A percentile compares a stretch with the other conserved stretches of the same genome.
Conservation (phyloP, 23 tunicate species). For the Oikopleura albicans region DNA sequence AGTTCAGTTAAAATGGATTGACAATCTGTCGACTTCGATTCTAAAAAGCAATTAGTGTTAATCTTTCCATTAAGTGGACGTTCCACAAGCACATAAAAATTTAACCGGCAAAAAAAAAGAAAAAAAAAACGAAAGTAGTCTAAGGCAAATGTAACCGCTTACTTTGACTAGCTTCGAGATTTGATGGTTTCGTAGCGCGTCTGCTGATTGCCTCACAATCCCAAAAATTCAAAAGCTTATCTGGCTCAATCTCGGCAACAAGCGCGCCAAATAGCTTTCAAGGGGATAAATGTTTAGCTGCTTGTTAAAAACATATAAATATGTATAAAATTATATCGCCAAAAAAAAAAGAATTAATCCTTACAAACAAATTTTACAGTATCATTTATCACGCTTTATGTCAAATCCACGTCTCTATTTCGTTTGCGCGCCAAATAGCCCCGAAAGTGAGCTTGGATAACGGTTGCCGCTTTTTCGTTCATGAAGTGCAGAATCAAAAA, state of each 20-base stretch:
- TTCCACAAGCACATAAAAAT: not conserved
- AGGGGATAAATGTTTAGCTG: not conserved
- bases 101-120: too few relatives aligned
- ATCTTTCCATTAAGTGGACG: not conserved
- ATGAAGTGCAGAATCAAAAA: too few relatives aligned
- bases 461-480: not conserved
- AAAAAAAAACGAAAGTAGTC: not conserved
- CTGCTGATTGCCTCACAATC: not conserved
- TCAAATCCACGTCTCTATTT: not conserved
- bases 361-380: too few relatives aligned
- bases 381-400: not conserved
- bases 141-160: not conserved
- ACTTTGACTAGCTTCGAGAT: not conserved
- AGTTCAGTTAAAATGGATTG: not conserved
- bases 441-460: not conserved
- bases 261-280: not conserved
- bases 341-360: too few relatives aligned
- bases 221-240: slow-evolving; percentile 12
- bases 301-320: too few relatives aligned
- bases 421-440: not conserved
- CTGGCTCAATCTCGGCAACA: slow-evolving; percentile 5
- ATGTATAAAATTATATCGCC: too few relatives aligned
- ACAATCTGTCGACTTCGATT: not conserved
- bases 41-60: not conserved
- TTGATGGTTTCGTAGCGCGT: not conserved